Percentiles rank a stretch among this genome's conserved stretches.
These are phyloP conservation scores for Orussus abietinus DNA, from an alignment of 1,140 invertebrate genomes.

Conservation along the genomic window DNA sequence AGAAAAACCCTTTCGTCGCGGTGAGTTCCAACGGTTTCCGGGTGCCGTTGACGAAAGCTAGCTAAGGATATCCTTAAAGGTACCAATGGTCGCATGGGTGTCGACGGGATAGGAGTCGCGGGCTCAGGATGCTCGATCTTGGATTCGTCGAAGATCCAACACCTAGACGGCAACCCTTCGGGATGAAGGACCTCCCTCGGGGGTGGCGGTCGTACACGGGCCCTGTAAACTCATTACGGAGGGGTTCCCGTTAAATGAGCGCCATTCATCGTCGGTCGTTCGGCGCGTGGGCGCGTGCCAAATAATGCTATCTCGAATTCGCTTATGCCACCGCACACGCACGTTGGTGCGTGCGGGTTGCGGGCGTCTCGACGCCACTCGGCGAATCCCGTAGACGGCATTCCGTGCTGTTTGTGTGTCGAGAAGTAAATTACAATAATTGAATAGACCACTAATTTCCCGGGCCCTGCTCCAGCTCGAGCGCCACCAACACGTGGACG, in stretches of 20 bases:
- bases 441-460: constrained; percentile 51
- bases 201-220: constrained; percentile 14
- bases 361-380: background rate
- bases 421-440: constrained; percentile 54
- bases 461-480: too few species aligned
- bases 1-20: constrained; percentile 28
- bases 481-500: too few species aligned
- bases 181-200: too few species aligned
- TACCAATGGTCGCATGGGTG: too few species aligned
- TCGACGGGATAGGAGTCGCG: too few species aligned
- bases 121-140: too few species aligned
- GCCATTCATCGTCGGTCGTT: constrained; percentile 19
- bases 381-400: constrained; percentile 7
- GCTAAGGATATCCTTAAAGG: too few species aligned
- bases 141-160: too few species aligned
- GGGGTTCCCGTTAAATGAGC: constrained; percentile 26
- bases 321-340: background rate
- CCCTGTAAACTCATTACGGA: constrained; percentile 21
- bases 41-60: constrained; percentile 19
- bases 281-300: background rate
- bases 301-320: background rate
- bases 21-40: constrained; percentile 30
- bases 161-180: too few species aligned
- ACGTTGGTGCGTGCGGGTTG: constrained; percentile 4
- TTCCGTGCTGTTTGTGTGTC: constrained; percentile 43